Percentiles rank a stretch among this genome's conserved stretches.
Conservation (phyloP, 2,113 vertebrate species). For the Procavia capensis region DNA sequence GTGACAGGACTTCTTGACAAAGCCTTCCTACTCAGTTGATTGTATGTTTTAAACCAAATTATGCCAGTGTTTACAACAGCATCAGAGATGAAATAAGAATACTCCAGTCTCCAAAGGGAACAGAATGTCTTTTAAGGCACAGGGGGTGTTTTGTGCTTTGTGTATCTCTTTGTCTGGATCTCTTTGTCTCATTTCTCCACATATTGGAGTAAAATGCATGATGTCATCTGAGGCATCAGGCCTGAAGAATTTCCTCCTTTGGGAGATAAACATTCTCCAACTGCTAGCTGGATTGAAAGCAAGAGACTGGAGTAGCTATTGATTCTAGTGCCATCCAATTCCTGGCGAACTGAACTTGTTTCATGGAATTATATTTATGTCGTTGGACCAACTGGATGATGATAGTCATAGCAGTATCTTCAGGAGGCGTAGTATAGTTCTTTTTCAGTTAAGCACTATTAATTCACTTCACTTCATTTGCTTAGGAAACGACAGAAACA, state of each 20-base stretch:
- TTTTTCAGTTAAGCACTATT: neutral
- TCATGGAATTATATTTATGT: no score
- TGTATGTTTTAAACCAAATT: slow-evolving; percentile 46
- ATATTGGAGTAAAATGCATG: no score
- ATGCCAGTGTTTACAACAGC: neutral
- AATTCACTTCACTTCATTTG: neutral
- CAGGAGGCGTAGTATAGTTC: neutral
- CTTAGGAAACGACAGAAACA: neutral
- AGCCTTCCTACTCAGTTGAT: neutral
- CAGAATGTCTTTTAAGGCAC: neutral
- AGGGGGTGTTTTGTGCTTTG: slow-evolving; percentile 2
- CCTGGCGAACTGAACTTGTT: neutral
- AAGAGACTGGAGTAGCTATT: neutral
- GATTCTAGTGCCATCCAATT: neutral
- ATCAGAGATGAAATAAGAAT: neutral
- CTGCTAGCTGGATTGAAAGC: neutral
- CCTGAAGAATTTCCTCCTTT: neutral
- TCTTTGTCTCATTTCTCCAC: neutral
- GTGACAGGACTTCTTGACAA: neutral
- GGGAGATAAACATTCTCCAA: neutral
- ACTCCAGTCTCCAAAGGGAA: neutral
- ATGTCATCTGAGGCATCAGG: neutral
- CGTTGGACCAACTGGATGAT: neutral
- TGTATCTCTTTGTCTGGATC: no score
- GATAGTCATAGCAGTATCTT: neutral